phyloP scores from a whole-genome alignment of 2,888 invertebrate genomes.

The Calameuta filiformis region DNA sequence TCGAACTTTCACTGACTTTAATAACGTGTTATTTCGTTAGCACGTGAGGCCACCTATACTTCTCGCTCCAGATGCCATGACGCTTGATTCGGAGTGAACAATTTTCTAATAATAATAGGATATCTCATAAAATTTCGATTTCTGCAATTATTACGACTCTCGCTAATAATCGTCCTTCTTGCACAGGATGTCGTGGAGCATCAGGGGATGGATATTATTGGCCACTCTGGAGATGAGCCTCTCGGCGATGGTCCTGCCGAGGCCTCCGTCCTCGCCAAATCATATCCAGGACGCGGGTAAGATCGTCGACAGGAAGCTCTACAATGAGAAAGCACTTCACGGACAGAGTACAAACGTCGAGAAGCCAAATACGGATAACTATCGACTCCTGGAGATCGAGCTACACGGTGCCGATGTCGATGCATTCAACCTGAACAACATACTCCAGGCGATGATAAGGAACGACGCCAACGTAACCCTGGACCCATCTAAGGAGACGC shows the following conservation, averaged over 20 bases:
- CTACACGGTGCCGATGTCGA: constrained; percentile 46
- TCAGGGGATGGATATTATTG: constrained; percentile 33
- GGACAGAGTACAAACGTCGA: constrained; percentile 53
- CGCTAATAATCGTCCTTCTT: constrained; percentile 18
- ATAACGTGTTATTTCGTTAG: constrained; percentile 23
- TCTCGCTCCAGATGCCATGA: not conserved
- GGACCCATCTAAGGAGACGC: constrained; percentile 49
- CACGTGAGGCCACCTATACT: constrained; percentile 10
- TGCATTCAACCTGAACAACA: constrained; percentile 43
- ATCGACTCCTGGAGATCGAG: constrained; percentile 56
- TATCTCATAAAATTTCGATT: not conserved
- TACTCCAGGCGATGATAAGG: constrained; percentile 41
- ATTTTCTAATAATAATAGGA: constrained; percentile 3
- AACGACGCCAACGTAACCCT: constrained; percentile 44
- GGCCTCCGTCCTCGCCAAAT: constrained; percentile 56
- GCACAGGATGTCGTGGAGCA: constrained; percentile 43
- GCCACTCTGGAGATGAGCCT: constrained; percentile 40
- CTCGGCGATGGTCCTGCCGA: constrained; percentile 56
- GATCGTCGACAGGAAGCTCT: constrained; percentile 32
- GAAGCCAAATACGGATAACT: constrained; percentile 43
- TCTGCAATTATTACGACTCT: not conserved
- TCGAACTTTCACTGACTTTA: constrained; percentile 53
- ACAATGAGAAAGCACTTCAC: constrained; percentile 38
- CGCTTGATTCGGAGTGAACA: not conserved
- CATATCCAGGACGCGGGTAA: constrained; percentile 45